Percentiles rank a stretch among this genome's conserved stretches.
Evolutionary conservation across 2,797 vertebrate genomes (phyloP).

Genomic region (Catharus ustulatus): DNA sequence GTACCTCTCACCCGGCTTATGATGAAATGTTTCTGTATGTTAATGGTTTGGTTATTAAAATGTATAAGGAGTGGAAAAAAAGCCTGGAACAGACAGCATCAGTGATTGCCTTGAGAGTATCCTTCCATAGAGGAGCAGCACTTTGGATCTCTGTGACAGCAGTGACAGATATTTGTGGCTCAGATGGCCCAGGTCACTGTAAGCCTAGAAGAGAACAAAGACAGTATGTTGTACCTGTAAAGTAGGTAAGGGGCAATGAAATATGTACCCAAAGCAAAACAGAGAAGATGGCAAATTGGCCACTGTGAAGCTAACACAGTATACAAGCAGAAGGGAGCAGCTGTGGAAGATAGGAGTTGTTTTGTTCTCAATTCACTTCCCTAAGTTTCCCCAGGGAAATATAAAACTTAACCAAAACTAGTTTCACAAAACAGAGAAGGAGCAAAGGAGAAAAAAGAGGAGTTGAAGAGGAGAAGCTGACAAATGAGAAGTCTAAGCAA

Average conservation of each 20-base stretch:
- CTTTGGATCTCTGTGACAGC: not conserved
- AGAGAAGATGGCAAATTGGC: not conserved
- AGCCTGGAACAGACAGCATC: conserved; percentile 43
- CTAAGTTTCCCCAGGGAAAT: not conserved
- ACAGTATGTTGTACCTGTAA: not conserved
- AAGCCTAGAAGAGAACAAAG: not conserved
- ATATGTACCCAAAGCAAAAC: not conserved
- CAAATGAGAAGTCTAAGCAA: not conserved
- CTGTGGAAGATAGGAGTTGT: not conserved
- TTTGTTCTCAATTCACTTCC: not conserved
- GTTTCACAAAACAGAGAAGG: not conserved
- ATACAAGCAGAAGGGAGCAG: not conserved
- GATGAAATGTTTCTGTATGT: conserved; percentile 61
- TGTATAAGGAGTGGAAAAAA: conserved; percentile 36
- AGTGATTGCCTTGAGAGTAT: not conserved
- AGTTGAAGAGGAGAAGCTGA: not conserved
- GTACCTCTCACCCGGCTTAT: conserved; percentile 46
- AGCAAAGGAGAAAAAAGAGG: not conserved
- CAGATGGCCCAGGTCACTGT: not conserved
- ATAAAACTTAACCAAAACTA: not conserved
- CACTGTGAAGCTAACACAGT: not conserved
- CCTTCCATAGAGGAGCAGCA: not conserved
- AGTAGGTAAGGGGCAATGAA: not conserved
- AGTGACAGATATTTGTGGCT: not conserved
- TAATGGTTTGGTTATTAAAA: conserved; percentile 69